Evolutionary conservation across 2,888 invertebrate species (phyloP), one percentile per base, ranked within the genome.

Genomic region (Altica lythri): DNA sequence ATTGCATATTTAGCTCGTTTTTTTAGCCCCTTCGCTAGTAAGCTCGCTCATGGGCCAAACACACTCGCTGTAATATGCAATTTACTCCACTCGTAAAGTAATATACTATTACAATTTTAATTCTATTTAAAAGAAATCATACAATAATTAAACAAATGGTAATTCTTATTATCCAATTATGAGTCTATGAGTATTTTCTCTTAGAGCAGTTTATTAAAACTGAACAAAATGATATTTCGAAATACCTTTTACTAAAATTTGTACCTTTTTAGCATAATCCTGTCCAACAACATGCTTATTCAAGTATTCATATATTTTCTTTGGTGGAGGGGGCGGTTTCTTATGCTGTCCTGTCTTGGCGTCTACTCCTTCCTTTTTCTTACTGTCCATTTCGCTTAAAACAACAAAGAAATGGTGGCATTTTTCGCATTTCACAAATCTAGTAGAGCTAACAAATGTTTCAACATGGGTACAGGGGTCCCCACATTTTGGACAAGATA

Each of bases 331-430:
- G n/a, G 95, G 94, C 3, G 94, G 93, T 77, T 90, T 92, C 70
- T 88, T 85, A 72, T 77, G 86, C 66, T 85, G 85, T 17, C 88
- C 87, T 64, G 81, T 82, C 70, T 88, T 88, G 60, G 80, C 79
- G 42, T 88, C 87, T 0, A 86, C 81, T 57, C 89, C 89, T 64
- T 92, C 93, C 75, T 92, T 92, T 77, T 90, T 90, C 78, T 95
- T 93, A 17, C 92, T 88, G 77, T 96, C 95, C 27, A 91, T 86
- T 71, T 96, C 95, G 64, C 94, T 94, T 57, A 96, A 81, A 16
- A 97, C 95, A 25, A 96, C 95, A 76, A 96, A 97, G 81, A 97
- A 96, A 75, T 96, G 95, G 78, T 95, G 94, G 73, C 97, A 97
- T 76, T 95, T 96, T 77, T 96, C 95, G 78, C 97, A 97, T 78